Base-by-base conservation (phyloP, 1,140 invertebrate genomes). In the Cecropterus lyciades region DNA sequence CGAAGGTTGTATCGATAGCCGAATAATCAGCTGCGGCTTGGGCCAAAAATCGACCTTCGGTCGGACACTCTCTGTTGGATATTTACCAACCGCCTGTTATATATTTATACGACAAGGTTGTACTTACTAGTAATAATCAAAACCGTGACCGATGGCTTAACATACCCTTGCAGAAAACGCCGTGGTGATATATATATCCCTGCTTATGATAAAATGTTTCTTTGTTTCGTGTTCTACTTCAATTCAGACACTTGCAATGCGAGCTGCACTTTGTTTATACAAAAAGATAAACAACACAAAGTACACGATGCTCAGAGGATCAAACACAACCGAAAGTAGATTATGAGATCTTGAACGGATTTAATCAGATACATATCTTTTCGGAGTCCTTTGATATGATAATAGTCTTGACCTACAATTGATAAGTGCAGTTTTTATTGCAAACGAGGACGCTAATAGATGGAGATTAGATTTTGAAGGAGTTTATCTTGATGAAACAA, bases 351-450 rank as follows among this genome's bases (percentile, higher is more conserved):
- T 17, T 17, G 16, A 17, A 43, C 40, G 7, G 5, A 14, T 6
- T 43, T 46, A 20, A 46, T 20, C 16, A 13, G 45, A 20, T 20
- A 16, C 27, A 27, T 33, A 30, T 33, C 13, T 24, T 33, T 46
- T 52, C 49, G 27, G 49, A 52, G 13, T 33, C 24, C 49, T 52
- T 52, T 52, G 49, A 52, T 33, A 33, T 52, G 3, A 33, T 52
- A 33, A 52, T 33, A 46, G 10, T 14, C n/a, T 33, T 37, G 49
- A 52, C 24, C 49, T 7, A 52, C 24, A 30, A 33, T 52, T 52
- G 15, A 46, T 46, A 46, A 46, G 45, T 17, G 45, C 16, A 46
- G 45, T 17, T 46, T 16, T 8, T 17, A 46, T 20, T 46, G 45
- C 15, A 46, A 46, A 46, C 10, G 45, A 46, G 45, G 16, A 46